Percentiles rank a stretch among this genome's conserved stretches.
Conservation (phyloP, 2,797 vertebrate genomes). For the Iguana delicatissima region DNA sequence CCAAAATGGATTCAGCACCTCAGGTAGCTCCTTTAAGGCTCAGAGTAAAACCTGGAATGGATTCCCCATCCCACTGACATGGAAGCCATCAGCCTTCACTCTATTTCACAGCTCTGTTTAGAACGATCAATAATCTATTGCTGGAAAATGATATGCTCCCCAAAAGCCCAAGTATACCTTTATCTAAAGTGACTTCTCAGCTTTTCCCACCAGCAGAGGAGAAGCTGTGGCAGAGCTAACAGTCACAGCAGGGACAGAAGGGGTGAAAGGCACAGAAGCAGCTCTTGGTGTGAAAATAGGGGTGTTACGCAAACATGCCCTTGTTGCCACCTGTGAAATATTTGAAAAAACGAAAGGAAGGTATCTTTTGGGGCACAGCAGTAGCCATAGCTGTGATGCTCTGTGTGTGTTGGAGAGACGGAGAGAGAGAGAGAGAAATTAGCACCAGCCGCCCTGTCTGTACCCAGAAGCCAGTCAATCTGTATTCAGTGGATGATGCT, state of each 20-base stretch:
- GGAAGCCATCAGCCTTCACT: no score
- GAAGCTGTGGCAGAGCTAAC: background rate
- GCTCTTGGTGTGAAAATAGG: background rate
- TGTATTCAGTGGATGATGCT: slow-evolving; percentile 24
- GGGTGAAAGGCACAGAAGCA: background rate
- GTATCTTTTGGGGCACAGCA: background rate
- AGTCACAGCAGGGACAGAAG: background rate
- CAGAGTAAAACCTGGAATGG: no score
- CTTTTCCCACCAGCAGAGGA: background rate
- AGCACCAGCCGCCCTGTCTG: background rate
- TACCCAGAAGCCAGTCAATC: background rate
- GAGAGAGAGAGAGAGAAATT: background rate
- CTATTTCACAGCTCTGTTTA: background rate
- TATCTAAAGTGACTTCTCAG: background rate
- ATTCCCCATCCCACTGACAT: no score
- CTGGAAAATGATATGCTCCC: background rate
- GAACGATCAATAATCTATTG: background rate
- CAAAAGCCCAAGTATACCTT: background rate
- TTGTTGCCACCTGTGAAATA: background rate
- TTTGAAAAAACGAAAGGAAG: background rate
- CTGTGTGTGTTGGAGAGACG: background rate
- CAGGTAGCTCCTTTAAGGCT: no score
- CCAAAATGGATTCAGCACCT: no score
- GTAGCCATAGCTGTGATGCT: background rate
- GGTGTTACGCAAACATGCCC: background rate